These are phyloP conservation scores for Pectinophora gossypiella DNA, from an alignment of 1,140 invertebrate genomes.

Conservation along the genomic window DNA sequence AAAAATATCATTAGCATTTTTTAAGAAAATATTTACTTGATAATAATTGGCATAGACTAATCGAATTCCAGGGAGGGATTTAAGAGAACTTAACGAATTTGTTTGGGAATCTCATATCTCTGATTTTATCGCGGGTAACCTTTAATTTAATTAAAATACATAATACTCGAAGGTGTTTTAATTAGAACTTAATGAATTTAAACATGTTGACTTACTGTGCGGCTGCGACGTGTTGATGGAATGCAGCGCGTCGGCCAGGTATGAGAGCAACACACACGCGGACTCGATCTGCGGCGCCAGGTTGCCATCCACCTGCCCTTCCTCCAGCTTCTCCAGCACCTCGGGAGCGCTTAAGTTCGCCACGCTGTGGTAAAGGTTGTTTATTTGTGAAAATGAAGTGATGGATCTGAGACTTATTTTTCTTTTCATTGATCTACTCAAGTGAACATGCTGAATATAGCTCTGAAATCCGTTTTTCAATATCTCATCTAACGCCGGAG, in stretches of 20 bases:
- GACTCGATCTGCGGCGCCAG: conserved; percentile 81
- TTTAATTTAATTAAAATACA: too few species aligned
- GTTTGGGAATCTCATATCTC: too few species aligned
- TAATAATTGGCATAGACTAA: too few species aligned
- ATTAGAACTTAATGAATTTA: too few species aligned
- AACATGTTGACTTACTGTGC: conserved; percentile 57
- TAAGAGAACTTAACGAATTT: too few species aligned
- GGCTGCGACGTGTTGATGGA: conserved; percentile 72
- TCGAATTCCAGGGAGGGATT: too few species aligned
- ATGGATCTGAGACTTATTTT: not conserved
- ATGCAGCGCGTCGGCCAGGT: conserved; percentile 82
- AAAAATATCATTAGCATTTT: conserved; percentile 16
- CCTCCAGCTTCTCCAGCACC: conserved; percentile 70
- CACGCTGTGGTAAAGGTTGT: conserved; percentile 74
- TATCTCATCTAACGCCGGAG: too few species aligned
- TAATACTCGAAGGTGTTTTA: too few species aligned
- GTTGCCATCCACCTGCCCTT: conserved; percentile 67
- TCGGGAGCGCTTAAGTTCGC: conserved; percentile 66
- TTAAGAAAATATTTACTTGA: conserved; percentile 1
- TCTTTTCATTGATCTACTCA: too few species aligned
- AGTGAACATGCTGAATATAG: too few species aligned
- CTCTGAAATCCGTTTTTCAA: too few species aligned
- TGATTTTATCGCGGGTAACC: too few species aligned
- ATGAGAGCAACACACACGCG: conserved; percentile 86
- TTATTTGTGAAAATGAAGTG: conserved; percentile 2